These are phyloP conservation scores for Steinernema feltiae DNA, from an alignment of 1,140 invertebrate species.

Conservation along the genomic window DNA sequence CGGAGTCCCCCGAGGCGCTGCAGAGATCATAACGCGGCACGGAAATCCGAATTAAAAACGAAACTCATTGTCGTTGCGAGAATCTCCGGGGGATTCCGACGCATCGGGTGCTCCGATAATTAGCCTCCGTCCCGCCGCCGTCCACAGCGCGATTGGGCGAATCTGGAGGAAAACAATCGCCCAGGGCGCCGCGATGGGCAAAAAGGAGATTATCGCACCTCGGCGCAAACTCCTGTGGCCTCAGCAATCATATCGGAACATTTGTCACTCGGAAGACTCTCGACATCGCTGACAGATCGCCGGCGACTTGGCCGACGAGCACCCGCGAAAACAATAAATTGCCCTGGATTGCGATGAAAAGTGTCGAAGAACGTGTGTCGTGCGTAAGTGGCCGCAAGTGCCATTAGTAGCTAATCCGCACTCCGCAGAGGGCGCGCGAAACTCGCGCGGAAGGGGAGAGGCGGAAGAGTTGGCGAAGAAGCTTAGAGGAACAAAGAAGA, in stretches of 20 bases:
- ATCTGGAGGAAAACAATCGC: background rate
- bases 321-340: slow-evolving; percentile 6
- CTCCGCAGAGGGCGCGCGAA: background rate
- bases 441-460: no score
- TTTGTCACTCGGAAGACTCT: background rate
- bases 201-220: background rate
- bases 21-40: background rate
- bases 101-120: background rate
- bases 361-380: background rate
- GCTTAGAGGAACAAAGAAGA: background rate
- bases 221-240: background rate
- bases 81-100: background rate
- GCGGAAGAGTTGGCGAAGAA: background rate
- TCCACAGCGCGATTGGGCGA: background rate
- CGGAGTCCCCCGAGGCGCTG: no score
- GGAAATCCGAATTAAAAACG: background rate
- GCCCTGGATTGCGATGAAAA: background rate
- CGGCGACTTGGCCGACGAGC: background rate
- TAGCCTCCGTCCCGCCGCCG: background rate
- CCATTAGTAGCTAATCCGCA: background rate
- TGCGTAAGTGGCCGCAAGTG: background rate
- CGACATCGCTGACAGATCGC: background rate
- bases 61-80: background rate
- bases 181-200: background rate
- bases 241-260: background rate